phyloP scores from a whole-genome alignment of 2,888 invertebrate species.

The Leptarthrus brevirostris region DNA sequence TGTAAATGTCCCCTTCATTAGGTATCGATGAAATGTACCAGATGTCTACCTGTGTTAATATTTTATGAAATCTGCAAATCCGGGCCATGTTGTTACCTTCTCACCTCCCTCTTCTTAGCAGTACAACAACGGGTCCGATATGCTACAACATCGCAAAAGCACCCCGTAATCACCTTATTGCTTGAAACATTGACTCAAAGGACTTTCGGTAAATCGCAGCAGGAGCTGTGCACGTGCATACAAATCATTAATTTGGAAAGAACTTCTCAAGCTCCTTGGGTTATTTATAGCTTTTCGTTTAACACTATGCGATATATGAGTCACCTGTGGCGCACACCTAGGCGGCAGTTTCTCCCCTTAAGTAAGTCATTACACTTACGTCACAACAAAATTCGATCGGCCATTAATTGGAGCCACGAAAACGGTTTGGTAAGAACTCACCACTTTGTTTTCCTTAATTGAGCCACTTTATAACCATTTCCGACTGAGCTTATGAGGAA shows the following conservation, averaged over 20 bases:
- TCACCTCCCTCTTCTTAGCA: no score
- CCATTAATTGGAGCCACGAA: conserved; percentile 38
- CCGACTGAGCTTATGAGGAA: conserved; percentile 30
- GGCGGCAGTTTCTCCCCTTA: background rate
- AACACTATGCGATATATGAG: background rate
- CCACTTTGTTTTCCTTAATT: conserved; percentile 44
- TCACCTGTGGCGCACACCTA: conserved; percentile 36
- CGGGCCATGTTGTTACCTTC: no score
- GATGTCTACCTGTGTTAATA: background rate
- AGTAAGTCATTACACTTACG: background rate
- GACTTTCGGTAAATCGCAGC: background rate
- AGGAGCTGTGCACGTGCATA: background rate
- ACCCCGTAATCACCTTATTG: background rate
- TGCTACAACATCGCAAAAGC: no score
- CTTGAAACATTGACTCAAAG: background rate
- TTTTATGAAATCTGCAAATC: no score
- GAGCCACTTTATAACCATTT: conserved; percentile 47
- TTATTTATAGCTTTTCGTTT: conserved; percentile 6
- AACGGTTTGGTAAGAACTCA: conserved; percentile 31
- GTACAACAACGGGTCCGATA: no score
- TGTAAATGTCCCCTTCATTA: conserved; percentile 9
- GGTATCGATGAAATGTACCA: background rate
- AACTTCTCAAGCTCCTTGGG: conserved; percentile 9
- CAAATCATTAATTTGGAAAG: background rate
- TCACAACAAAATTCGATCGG: conserved; percentile 15